Percentiles rank a stretch among this genome's conserved stretches.
phyloP scores from a whole-genome alignment of 2,113 vertebrate species.

The Pangasianodon hypophthalmus region DNA sequence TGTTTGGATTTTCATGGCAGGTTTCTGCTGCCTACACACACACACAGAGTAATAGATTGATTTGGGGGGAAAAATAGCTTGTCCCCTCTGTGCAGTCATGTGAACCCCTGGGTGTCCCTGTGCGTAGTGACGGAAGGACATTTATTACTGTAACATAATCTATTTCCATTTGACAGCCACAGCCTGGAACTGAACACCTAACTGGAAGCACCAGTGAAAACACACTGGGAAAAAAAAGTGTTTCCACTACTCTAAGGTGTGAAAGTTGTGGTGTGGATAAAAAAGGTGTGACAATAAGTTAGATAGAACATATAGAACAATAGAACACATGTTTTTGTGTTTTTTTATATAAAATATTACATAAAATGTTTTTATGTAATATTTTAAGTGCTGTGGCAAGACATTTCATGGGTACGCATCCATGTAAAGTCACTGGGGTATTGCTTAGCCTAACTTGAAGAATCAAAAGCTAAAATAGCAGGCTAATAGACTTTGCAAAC shows the following conservation, averaged over 20 bases:
- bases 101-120: slow-evolving; percentile 18
- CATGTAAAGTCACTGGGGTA: neutral
- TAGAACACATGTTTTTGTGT: neutral
- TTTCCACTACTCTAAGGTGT: neutral
- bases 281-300: neutral
- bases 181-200: slow-evolving; percentile 13
- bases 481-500: neutral
- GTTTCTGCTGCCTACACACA: neutral
- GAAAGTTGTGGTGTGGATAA: neutral
- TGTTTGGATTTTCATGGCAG: neutral
- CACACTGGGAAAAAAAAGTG: neutral
- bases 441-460: neutral
- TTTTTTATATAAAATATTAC: neutral
- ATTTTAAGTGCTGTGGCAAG: neutral
- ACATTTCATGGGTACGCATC: neutral
- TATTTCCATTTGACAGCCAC: slow-evolving; percentile 26
- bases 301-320: too few relatives aligned
- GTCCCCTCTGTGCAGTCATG: slow-evolving; percentile 34
- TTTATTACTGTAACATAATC: slow-evolving; percentile 41
- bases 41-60: slow-evolving; percentile 23
- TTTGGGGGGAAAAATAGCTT: slow-evolving; percentile 14
- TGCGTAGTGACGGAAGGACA: slow-evolving; percentile 1
- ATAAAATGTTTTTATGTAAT: neutral
- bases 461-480: neutral
- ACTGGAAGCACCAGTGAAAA: neutral